phyloP scores from a whole-genome alignment of 1,140 invertebrate genomes.

The Acyrthosiphon pisum region DNA sequence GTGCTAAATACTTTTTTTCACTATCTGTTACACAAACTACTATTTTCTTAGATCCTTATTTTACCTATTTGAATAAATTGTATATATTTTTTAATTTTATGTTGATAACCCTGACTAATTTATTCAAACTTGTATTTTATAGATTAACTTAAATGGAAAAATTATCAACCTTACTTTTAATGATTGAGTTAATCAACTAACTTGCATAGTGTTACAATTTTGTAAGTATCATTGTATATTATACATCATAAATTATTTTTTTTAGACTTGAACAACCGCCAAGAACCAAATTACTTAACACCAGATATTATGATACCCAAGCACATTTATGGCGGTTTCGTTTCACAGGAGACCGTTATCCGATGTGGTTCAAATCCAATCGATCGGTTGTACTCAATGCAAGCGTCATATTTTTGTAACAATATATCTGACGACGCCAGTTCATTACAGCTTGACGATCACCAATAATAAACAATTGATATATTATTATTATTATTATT shows the following conservation, averaged over 20 bases:
- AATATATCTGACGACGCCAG: conserved; percentile 63
- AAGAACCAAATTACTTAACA: conserved; percentile 38
- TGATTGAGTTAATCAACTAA: neutral
- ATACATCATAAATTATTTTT: neutral
- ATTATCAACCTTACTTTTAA: neutral
- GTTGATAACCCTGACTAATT: neutral
- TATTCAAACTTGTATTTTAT: too few species aligned
- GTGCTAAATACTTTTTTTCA: neutral
- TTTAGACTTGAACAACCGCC: conserved; percentile 38
- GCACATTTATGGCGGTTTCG: conserved; percentile 50
- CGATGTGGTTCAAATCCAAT: conserved; percentile 66
- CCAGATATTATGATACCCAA: conserved; percentile 27
- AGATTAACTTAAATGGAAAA: neutral
- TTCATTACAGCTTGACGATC: conserved; percentile 36
- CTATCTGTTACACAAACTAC: neutral
- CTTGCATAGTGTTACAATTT: neutral
- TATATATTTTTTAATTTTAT: neutral
- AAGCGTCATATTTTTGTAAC: conserved; percentile 71
- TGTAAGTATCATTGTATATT: neutral
- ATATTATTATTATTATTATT: conserved; percentile 8
- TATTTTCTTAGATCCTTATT: neutral
- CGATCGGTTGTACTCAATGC: conserved; percentile 72
- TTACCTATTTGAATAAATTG: neutral
- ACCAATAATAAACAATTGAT: neutral
- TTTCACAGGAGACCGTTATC: conserved; percentile 47